A percentile compares a stretch with the other conserved stretches of the same genome.
These are phyloP conservation scores for Gallinago media DNA, from an alignment of 2,113 vertebrate species.

Conservation along the genomic window DNA sequence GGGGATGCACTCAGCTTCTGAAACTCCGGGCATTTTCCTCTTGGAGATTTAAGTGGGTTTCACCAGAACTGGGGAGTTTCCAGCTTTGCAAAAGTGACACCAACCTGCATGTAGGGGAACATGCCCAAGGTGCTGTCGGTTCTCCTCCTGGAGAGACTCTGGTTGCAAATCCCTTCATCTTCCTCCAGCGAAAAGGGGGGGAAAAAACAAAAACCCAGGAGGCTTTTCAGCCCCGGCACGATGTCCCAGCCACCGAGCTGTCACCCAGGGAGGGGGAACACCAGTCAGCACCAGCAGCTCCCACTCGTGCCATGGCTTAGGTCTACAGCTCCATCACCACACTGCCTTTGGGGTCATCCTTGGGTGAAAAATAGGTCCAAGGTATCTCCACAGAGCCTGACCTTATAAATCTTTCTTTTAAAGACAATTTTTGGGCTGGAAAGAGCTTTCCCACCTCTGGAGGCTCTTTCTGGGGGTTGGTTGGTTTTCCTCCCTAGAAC, in stretches of 20 bases:
- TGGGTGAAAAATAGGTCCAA: neutral
- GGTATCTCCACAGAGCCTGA: neutral
- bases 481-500: neutral
- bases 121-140: rapidly evolving
- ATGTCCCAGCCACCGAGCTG: neutral
- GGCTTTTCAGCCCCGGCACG: rapidly evolving
- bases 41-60: neutral
- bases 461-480: rapidly evolving
- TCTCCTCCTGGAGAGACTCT: rapidly evolving
- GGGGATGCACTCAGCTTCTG: neutral
- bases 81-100: neutral
- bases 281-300: neutral
- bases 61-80: rapidly evolving
- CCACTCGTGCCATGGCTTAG: rapidly evolving
- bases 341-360: neutral
- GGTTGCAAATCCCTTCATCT: neutral
- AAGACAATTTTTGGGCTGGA: neutral
- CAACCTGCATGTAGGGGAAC: rapidly evolving
- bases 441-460: neutral
- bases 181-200: neutral
- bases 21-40: neutral
- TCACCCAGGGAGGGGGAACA: neutral
- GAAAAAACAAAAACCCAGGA: neutral
- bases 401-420: neutral
- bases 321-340: rapidly evolving